Percentiles rank a stretch among this genome's conserved stretches.
Evolutionary conservation across 2,888 invertebrate genomes (phyloP).

Genomic region (Hymenopus coronatus): DNA sequence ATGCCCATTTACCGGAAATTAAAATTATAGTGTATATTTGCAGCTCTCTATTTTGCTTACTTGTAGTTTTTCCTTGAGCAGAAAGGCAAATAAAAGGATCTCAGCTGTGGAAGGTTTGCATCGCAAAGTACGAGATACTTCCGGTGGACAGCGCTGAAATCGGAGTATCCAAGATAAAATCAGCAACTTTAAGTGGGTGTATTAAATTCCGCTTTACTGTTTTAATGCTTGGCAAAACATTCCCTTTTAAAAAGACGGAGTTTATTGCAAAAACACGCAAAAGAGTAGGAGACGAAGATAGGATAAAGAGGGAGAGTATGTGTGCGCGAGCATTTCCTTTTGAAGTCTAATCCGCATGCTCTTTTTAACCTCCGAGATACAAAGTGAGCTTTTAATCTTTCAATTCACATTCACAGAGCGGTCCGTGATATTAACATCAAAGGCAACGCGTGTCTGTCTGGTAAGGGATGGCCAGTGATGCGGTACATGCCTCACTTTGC

Average conservation of each 20-base stretch:
- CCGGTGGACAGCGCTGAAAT: neutral
- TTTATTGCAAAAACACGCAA: neutral
- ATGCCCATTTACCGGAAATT: too few species aligned
- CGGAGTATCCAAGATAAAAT: neutral
- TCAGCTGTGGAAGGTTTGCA: neutral
- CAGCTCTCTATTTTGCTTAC: neutral
- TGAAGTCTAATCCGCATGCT: neutral
- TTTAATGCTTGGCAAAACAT: neutral
- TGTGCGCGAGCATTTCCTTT: neutral
- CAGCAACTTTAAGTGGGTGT: neutral
- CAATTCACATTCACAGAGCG: neutral
- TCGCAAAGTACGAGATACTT: neutral
- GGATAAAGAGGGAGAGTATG: neutral
- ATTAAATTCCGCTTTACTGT: neutral
- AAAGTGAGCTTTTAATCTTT: neutral
- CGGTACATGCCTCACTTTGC: neutral
- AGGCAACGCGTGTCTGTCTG: neutral
- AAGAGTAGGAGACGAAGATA: neutral
- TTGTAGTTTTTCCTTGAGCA: neutral
- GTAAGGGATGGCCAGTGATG: neutral
- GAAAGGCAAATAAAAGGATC: too few species aligned
- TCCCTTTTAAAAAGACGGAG: neutral
- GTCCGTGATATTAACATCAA: neutral
- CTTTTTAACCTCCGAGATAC: neutral
- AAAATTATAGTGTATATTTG: too few species aligned